Percentiles rank a stretch among this genome's conserved stretches.
These are phyloP conservation scores for Nesospiza acunhae DNA, from an alignment of 2,113 vertebrate genomes.

Conservation along the genomic window DNA sequence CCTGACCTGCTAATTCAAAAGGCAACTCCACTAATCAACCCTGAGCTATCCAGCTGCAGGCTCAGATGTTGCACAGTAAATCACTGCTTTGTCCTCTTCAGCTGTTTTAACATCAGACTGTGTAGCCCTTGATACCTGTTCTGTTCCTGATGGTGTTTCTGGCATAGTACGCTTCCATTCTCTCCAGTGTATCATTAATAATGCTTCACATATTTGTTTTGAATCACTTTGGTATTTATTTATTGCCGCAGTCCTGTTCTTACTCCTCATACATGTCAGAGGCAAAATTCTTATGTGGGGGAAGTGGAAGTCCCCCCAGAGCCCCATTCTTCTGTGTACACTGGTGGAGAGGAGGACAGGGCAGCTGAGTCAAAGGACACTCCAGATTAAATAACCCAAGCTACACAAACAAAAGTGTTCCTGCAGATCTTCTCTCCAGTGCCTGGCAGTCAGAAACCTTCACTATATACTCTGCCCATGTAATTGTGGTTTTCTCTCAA, in stretches of 20 bases:
- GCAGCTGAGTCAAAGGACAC: background rate
- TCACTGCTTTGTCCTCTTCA: background rate
- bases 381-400: conserved; percentile 10
- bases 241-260: conserved; percentile 12
- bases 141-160: conserved; percentile 32
- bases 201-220: conserved; percentile 51
- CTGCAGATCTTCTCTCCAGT: background rate
- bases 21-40: background rate
- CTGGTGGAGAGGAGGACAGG: background rate
- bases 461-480: background rate
- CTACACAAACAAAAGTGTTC: background rate
- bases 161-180: background rate
- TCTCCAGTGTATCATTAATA: conserved; percentile 39
- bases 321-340: conserved; percentile 5
- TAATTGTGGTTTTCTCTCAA: conserved; percentile 12
- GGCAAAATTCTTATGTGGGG: background rate
- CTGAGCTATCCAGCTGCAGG: background rate
- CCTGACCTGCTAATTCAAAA: background rate
- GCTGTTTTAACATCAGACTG: background rate
- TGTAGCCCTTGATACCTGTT: background rate
- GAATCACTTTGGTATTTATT: conserved; percentile 33
- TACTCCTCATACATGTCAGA: conserved; percentile 27
- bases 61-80: background rate
- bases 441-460: background rate
- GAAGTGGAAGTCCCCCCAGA: conserved; percentile 33